A percentile compares a stretch with the other conserved stretches of the same genome.
phyloP scores from a whole-genome alignment of 2,888 invertebrate species.

The Ochropacha duplaris region DNA sequence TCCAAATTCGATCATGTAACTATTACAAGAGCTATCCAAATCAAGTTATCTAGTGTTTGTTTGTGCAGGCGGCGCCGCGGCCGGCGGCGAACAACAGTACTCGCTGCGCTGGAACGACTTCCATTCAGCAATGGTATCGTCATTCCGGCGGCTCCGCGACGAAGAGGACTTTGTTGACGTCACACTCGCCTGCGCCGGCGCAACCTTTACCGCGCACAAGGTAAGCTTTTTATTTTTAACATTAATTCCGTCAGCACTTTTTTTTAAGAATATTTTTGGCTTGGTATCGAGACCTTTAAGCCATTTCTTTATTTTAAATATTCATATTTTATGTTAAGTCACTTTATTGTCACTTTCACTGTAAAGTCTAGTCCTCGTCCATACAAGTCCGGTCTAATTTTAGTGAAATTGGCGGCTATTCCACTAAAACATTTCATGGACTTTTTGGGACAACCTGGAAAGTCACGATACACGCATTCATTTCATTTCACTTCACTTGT shows the following conservation, averaged over 20 bases:
- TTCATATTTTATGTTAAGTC: too few species aligned
- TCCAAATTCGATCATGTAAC: not conserved
- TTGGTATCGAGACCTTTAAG: too few species aligned
- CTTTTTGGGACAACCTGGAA: too few species aligned
- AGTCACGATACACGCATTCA: too few species aligned
- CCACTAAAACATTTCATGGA: too few species aligned
- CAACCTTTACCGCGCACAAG: conserved; percentile 95
- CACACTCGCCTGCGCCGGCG: conserved; percentile 94
- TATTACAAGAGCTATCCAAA: not conserved
- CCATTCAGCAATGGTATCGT: conserved; percentile 94
- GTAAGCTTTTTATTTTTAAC: conserved; percentile 44
- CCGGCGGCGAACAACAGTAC: conserved; percentile 91
- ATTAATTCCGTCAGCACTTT: not conserved
- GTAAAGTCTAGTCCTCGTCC: too few species aligned
- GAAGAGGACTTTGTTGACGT: conserved; percentile 97
- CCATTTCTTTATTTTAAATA: too few species aligned
- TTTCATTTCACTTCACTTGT: too few species aligned
- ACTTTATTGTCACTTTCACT: too few species aligned
- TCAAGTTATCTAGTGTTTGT: conserved; percentile 22
- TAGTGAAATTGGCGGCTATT: too few species aligned
- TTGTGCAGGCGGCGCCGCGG: conserved; percentile 68
- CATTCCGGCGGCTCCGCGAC: conserved; percentile 93
- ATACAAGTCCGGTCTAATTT: too few species aligned
- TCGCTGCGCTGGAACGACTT: conserved; percentile 97
- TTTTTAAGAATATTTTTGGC: too few species aligned